Percentiles rank a stretch among this genome's conserved stretches.
Evolutionary conservation across 2,797 vertebrate genomes (phyloP).

Genomic region (Tauraco hartlaubi): DNA sequence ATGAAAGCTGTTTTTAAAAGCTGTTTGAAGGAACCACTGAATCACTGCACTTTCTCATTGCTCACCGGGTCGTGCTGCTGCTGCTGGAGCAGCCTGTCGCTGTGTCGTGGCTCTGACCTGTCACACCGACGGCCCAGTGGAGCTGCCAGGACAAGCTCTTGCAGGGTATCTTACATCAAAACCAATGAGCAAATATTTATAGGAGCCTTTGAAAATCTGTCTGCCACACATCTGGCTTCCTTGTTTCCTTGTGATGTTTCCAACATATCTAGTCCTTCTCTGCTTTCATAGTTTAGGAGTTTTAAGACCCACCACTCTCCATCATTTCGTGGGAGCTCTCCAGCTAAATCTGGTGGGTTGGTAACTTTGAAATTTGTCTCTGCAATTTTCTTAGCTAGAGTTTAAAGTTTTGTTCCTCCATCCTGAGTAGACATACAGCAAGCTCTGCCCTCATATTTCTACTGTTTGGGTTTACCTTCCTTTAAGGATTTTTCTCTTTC

Average conservation of each 20-base stretch:
- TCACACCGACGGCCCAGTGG: rapidly evolving
- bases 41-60: neutral
- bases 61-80: rapidly evolving
- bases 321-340: neutral
- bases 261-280: neutral
- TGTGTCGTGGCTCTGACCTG: neutral
- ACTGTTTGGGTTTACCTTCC: neutral
- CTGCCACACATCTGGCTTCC: neutral
- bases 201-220: neutral
- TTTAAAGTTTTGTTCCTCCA: neutral
- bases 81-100: neutral
- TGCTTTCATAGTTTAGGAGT: neutral
- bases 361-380: neutral
- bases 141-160: neutral
- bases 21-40: neutral
- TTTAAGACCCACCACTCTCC: neutral
- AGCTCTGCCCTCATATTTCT: neutral
- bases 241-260: rapidly evolving
- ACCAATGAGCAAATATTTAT: neutral
- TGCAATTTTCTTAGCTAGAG: neutral
- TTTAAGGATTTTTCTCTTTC: neutral
- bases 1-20: neutral
- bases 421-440: neutral
- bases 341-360: neutral
- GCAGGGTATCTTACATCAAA: neutral